Base-by-base conservation (phyloP, 2,888 invertebrate genomes). In the Esperia sulphurella region DNA sequence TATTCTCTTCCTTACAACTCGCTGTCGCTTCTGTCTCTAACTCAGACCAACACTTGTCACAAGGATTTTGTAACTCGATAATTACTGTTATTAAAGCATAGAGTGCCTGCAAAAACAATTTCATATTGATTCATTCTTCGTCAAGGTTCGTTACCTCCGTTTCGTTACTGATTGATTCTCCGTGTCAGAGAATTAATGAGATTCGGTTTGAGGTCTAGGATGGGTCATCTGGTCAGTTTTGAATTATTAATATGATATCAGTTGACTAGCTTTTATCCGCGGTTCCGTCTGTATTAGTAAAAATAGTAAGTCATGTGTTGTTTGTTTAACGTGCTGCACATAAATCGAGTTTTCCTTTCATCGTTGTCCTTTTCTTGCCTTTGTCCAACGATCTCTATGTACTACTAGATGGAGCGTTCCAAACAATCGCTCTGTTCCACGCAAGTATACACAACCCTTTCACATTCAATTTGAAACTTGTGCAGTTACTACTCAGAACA, bases 81-180 rank as follows among this genome's bases (percentile, higher is more conserved):
- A 63, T 61, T 58, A 56, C 44, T 51, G 49, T 51, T 53, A 60
- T 57, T 55, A 57, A 49, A 44, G 42, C 42, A 44, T 28, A 44
- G 21, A 30, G 28, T 21, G n/a, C 13, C 35, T 12, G 38, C 43
- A 43, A 44, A 47, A 50, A 50, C 44, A 44, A 50, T 50, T 44
- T 40, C 3, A 14, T 44, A 47, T 47, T 38, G 50, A 47, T 47
- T 47, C 47, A 21, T 47, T 29, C 12, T 35, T 41, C 31, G 37
- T 42, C 46, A 49, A 45, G 41, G 42, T 44, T 28, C 41, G 28
- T 29, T 40, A 46, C 38, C 42, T 39, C 28, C 30, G 43, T 39
- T 40, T 45, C 14, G 38, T 42, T 43, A 46, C 12, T 33, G 53
- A 53, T 46, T 50, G 42, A 48, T 48, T 49, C 43, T 40, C 14